phyloP scores from a whole-genome alignment of 2,888 invertebrate genomes.

The Lathronympha strigana region DNA sequence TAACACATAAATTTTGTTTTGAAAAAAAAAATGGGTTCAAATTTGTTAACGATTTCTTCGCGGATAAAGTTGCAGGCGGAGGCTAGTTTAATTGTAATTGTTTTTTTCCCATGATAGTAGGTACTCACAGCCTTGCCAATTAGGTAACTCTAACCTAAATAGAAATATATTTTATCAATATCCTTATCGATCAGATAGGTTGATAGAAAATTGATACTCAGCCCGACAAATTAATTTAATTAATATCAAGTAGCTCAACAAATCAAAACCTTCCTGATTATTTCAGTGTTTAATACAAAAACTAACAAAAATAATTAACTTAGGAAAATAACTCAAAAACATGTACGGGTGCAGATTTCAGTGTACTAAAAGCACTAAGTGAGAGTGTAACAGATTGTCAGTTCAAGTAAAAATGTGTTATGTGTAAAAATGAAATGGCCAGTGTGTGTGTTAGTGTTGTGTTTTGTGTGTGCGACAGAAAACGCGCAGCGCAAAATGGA shows the following conservation, averaged over 20 bases:
- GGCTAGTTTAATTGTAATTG: too few species aligned
- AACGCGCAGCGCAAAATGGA: not conserved
- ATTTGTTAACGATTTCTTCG: too few species aligned
- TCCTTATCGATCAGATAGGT: conserved; percentile 27
- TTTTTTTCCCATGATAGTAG: not conserved
- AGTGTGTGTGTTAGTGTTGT: conserved; percentile 16
- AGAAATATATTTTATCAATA: conserved; percentile 30
- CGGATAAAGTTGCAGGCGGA: too few species aligned
- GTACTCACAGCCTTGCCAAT: not conserved
- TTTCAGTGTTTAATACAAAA: not conserved
- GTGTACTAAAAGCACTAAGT: not conserved
- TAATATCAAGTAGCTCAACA: conserved; percentile 16
- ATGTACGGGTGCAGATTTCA: not conserved
- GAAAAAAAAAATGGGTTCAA: too few species aligned
- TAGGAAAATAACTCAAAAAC: not conserved
- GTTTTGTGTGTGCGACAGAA: not conserved
- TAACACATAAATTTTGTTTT: too few species aligned
- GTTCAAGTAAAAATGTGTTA: conserved; percentile 14
- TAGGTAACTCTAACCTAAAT: not conserved
- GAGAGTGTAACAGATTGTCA: not conserved
- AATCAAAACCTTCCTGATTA: conserved; percentile 6
- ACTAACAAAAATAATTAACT: not conserved
- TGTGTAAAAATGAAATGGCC: conserved; percentile 35
- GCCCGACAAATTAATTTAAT: conserved; percentile 29
- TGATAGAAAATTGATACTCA: conserved; percentile 21